phyloP scores from a whole-genome alignment of 2,888 invertebrate genomes.

The Asteroscopus sphinx region DNA sequence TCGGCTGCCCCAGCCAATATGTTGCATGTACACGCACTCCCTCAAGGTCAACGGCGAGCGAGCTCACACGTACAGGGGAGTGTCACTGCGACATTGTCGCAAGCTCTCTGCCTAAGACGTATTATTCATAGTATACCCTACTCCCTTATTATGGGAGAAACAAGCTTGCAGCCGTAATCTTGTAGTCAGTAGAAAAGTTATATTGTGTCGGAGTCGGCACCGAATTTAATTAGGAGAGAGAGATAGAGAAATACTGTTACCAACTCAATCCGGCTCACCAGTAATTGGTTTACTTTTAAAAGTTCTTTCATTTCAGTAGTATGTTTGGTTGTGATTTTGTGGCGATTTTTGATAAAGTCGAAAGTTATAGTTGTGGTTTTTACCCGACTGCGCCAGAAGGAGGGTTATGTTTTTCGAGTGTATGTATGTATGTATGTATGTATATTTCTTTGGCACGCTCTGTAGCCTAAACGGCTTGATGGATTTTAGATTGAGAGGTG shows the following conservation, averaged over 20 bases:
- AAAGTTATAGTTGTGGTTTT: neutral
- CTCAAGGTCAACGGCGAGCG: too few relatives aligned
- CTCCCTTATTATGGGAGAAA: constrained; percentile 25
- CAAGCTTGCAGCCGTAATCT: constrained; percentile 45
- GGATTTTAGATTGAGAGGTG: too few relatives aligned
- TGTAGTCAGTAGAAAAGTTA: constrained; percentile 52
- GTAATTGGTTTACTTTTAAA: constrained; percentile 43
- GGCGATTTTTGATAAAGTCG: neutral
- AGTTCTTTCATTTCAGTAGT: constrained; percentile 33
- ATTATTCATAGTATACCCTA: constrained; percentile 43
- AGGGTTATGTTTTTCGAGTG: too few relatives aligned
- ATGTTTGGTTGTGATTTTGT: constrained; percentile 1
- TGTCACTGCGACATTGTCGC: too few relatives aligned
- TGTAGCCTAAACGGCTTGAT: too few relatives aligned
- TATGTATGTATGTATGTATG: too few relatives aligned
- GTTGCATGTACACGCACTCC: too few relatives aligned
- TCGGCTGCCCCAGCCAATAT: too few relatives aligned
- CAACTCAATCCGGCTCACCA: constrained; percentile 35
- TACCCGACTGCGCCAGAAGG: too few relatives aligned
- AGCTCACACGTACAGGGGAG: too few relatives aligned
- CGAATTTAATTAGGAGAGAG: constrained; percentile 55
- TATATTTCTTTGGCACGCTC: too few relatives aligned
- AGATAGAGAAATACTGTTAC: constrained; percentile 48
- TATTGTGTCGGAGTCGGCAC: constrained; percentile 39
- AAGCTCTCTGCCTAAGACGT: constrained; percentile 36